Evolutionary conservation across 2,797 vertebrate genomes (phyloP).

Genomic region (Sebastes cheni): DNA sequence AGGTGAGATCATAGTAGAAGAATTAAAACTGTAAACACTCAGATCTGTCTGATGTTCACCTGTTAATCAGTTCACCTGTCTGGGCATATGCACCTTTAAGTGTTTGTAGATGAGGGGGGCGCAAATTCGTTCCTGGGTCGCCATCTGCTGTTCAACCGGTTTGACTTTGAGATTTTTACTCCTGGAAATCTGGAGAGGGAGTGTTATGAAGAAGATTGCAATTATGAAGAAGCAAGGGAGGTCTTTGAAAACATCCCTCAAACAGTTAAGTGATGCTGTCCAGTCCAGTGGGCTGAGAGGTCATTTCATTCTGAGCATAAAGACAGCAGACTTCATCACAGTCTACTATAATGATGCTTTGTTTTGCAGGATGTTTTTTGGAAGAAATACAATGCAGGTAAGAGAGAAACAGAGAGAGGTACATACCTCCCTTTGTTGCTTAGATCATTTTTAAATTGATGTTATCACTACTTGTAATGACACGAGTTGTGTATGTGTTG

Average conservation of each 20-base stretch:
- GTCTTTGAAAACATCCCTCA: slow-evolving; percentile 85
- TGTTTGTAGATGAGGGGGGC: slow-evolving; percentile 86
- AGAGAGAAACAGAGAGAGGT: background rate
- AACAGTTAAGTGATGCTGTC: slow-evolving; percentile 83
- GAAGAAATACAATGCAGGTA: slow-evolving; percentile 85
- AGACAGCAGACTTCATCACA: background rate
- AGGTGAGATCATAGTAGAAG: slow-evolving; percentile 49
- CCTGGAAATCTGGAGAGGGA: slow-evolving; percentile 92
- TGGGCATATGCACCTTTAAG: slow-evolving; percentile 59
- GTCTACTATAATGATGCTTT: slow-evolving; percentile 23
- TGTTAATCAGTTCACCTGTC: background rate
- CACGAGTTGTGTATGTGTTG: background rate
- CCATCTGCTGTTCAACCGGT: slow-evolving; percentile 90
- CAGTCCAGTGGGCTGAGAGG: background rate
- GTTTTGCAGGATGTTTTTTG: slow-evolving; percentile 87
- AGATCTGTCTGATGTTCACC: background rate
- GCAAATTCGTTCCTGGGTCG: slow-evolving; percentile 90
- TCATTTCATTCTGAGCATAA: background rate
- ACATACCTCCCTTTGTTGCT: background rate
- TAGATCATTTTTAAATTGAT: background rate
- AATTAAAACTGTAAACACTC: background rate
- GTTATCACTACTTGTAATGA: background rate
- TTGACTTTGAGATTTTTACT: slow-evolving; percentile 94
- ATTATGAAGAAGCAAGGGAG: slow-evolving; percentile 94
- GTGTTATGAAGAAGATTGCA: slow-evolving; percentile 91